Base-by-base conservation (phyloP, 2,888 invertebrate species). In the Spilarctia lutea region DNA sequence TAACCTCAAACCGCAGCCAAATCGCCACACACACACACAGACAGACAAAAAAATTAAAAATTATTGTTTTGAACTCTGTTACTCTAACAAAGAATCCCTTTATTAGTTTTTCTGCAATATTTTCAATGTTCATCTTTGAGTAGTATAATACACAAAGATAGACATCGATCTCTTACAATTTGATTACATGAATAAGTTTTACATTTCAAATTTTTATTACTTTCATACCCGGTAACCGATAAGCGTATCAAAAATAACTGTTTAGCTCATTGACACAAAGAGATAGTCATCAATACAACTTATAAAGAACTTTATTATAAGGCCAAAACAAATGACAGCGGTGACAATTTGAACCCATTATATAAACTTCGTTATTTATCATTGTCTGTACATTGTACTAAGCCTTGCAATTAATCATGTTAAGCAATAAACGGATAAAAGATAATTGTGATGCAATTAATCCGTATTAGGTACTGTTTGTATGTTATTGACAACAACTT, bases 331-430 rank as follows among this genome's bases (percentile, higher is more conserved):
- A 63, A 60, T 18, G 27, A 4, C 18, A 63, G 30, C 30, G 30
- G 63, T 63, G 18, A 30, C 63, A 30, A 63, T 30, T 63, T 30
- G 8, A 16, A 30, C 16, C 6, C 30, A 63, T n/a, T 16, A 60
- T 16, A 60, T 27, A 27, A 52, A 52, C n/a, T 56, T n/a, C 11
- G 11, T 56, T 56, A 56, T 56, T 56, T n/a, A 56, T 56, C 52
- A 56, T 56, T 56, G 52, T 11, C 24, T 56, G 52, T 56, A 56
- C 52, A 56, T 56, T 63, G 63, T 63, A 63, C 11, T 63, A 30
- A 63, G 27, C 63, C 63, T 63, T 63, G 63, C 30, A 63, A 63
- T 63, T 63, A 18, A 63, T 63, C 63, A 63, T 63, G 18, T 27
- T 30, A 63, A 30, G 30, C 18, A 63, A 30, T 63, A 30, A 30